phyloP scores from a whole-genome alignment of 2,888 invertebrate species.

The Pyrgus malvae region DNA sequence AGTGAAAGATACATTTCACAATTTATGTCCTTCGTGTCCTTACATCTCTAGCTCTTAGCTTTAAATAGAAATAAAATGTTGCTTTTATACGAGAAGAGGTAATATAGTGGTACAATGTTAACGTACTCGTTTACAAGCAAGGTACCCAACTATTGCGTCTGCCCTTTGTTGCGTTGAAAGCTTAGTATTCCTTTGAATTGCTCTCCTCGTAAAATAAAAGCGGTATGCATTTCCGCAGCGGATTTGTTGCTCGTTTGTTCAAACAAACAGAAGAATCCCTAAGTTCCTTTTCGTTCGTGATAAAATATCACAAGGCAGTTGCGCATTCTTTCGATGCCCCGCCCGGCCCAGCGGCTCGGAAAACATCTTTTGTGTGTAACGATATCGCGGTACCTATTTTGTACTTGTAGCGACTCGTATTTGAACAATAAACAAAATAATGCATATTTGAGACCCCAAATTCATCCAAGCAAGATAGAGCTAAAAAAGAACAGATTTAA shows the following conservation, averaged over 20 bases:
- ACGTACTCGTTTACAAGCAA: conserved; percentile 20
- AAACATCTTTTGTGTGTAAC: conserved; percentile 62
- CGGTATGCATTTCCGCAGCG: conserved; percentile 67
- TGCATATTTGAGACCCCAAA: neutral
- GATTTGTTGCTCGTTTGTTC: conserved; percentile 67
- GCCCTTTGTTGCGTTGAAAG: conserved; percentile 53
- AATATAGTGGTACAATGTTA: conserved; percentile 25
- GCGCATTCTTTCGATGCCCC: conserved; percentile 66
- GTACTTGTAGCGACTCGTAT: conserved; percentile 5
- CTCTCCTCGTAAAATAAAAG: conserved; percentile 61
- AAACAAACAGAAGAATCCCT: conserved; percentile 65
- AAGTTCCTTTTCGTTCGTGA: conserved; percentile 63
- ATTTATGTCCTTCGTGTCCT: conserved; percentile 25
- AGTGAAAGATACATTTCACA: conserved; percentile 23
- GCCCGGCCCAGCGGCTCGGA: conserved; percentile 59
- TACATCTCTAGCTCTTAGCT: conserved; percentile 12
- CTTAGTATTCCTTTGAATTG: conserved; percentile 67
- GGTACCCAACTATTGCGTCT: conserved; percentile 47
- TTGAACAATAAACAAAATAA: neutral
- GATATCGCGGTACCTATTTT: conserved; percentile 41
- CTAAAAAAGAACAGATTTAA: neutral
- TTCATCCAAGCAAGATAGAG: neutral
- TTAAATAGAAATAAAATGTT: conserved; percentile 10
- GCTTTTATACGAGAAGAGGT: conserved; percentile 12
- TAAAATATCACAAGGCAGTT: conserved; percentile 69